Percentiles rank a stretch among this genome's conserved stretches.
These are phyloP conservation scores for Schizothorax lantsangensis DNA, from an alignment of 2,797 vertebrate genomes.

Conservation along the genomic window DNA sequence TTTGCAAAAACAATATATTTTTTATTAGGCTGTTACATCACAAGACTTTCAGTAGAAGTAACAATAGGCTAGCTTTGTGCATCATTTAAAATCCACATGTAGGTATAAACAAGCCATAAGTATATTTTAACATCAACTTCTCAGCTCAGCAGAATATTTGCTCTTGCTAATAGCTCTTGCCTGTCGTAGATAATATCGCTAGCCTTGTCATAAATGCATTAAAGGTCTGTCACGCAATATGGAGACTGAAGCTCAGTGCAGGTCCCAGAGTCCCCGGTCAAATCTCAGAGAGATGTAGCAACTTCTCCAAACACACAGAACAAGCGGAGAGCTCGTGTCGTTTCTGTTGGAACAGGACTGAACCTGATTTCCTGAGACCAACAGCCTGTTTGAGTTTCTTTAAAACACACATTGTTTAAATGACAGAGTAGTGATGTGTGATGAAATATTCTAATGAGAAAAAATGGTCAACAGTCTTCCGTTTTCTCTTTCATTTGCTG, in stretches of 20 bases:
- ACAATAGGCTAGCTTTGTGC: neutral
- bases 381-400: constrained; percentile 25
- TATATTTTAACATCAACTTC: constrained; percentile 7
- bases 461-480: neutral
- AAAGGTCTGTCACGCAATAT: constrained; percentile 44
- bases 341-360: constrained; percentile 25
- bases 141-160: neutral
- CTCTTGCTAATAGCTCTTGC: constrained; percentile 26
- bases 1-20: neutral
- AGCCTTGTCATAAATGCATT: constrained; percentile 63
- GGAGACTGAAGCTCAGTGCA: constrained; percentile 33
- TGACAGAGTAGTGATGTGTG: neutral
- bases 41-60: neutral
- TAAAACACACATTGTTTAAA: neutral
- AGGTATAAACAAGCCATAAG: constrained; percentile 13
- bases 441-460: neutral
- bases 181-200: constrained; percentile 43
- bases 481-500: neutral
- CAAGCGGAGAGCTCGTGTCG: constrained; percentile 22
- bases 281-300: constrained; percentile 55
- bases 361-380: constrained; percentile 9
- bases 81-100: neutral
- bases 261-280: constrained; percentile 59
- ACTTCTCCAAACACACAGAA: constrained; percentile 53
- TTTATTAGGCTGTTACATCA: neutral